Evolutionary conservation across 1,140 invertebrate species (phyloP).

Genomic region (Atta colombica): DNA sequence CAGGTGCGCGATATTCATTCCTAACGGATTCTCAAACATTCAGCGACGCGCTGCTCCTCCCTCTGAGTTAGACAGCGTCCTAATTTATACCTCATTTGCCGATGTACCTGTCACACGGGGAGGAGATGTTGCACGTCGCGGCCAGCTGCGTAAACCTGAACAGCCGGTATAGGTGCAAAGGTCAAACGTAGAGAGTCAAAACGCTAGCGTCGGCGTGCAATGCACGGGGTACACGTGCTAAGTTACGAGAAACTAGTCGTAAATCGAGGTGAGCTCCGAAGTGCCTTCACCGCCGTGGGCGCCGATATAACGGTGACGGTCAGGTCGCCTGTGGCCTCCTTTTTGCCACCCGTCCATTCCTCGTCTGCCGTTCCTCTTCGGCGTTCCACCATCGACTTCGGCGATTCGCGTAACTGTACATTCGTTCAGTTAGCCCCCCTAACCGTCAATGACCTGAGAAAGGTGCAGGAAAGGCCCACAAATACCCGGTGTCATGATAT

Average conservation of each 20-base stretch:
- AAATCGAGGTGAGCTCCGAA: slow-evolving; percentile 79
- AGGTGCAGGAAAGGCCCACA: slow-evolving; percentile 7
- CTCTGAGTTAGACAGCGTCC: slow-evolving; percentile 8
- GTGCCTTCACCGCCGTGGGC: slow-evolving; percentile 80
- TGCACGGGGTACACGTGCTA: slow-evolving; percentile 58
- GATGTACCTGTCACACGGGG: slow-evolving; percentile 47
- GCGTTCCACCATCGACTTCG: slow-evolving; percentile 59
- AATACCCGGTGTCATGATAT: slow-evolving; percentile 51
- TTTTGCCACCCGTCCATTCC: slow-evolving; percentile 71
- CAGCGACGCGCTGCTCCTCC: slow-evolving; percentile 5
- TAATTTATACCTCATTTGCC: slow-evolving; percentile 46
- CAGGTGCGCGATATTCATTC: slow-evolving; percentile 19
- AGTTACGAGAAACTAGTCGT: slow-evolving; percentile 74
- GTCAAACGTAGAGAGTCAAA: slow-evolving; percentile 72
- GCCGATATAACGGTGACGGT: slow-evolving; percentile 85
- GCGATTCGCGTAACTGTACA: slow-evolving; percentile 83
- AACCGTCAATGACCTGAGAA: slow-evolving; percentile 41
- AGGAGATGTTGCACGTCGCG: slow-evolving; percentile 7
- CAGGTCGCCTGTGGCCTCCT: slow-evolving; percentile 82
- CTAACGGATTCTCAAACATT: neutral
- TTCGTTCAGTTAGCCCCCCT: slow-evolving; percentile 62
- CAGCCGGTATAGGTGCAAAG: slow-evolving; percentile 71
- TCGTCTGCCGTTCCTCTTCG: slow-evolving; percentile 30
- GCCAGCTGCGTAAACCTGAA: slow-evolving; percentile 62
- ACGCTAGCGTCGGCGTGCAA: slow-evolving; percentile 10